Conservation (phyloP, 1,140 invertebrate species). For the Lepidurus apus region DNA sequence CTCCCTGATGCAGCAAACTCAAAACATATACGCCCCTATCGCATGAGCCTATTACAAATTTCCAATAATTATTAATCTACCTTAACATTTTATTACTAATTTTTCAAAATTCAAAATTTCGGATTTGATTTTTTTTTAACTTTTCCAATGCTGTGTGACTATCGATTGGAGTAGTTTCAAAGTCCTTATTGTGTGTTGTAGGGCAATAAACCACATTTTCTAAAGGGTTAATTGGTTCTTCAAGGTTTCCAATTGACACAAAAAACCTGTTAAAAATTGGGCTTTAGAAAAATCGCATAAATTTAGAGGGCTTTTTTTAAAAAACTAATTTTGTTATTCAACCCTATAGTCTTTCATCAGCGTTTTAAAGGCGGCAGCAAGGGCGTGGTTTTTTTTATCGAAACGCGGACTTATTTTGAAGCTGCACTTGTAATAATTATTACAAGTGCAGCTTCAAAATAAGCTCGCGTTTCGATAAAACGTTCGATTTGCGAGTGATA, state of each 20-base stretch:
- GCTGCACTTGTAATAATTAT: too few relatives aligned
- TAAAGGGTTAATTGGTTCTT: slow-evolving; percentile 73
- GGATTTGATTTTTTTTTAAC: slow-evolving; percentile 50
- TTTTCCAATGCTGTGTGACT: slow-evolving; percentile 52
- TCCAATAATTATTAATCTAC: slow-evolving; percentile 29
- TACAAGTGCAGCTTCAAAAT: slow-evolving; percentile 77
- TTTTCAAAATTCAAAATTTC: slow-evolving; percentile 31
- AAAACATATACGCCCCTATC: slow-evolving; percentile 77
- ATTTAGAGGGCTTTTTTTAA: slow-evolving; percentile 30
- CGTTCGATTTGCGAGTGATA: slow-evolving; percentile 79
- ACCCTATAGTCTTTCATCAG: slow-evolving; percentile 73
- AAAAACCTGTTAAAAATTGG: slow-evolving; percentile 56
- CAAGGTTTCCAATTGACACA: slow-evolving; percentile 76
- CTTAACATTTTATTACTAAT: not conserved
- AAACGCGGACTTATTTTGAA: too few relatives aligned
- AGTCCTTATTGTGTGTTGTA: slow-evolving; percentile 74
- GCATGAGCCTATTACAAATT: slow-evolving; percentile 57
- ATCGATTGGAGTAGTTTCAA: slow-evolving; percentile 76
- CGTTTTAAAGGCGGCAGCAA: slow-evolving; percentile 70
- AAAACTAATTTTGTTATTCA: slow-evolving; percentile 39
- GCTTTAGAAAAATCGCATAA: slow-evolving; percentile 42
- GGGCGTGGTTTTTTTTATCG: slow-evolving; percentile 88
- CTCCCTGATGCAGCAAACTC: slow-evolving; percentile 76
- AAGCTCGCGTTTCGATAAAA: slow-evolving; percentile 70
- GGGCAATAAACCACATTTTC: slow-evolving; percentile 84